Evolutionary conservation across 1,140 invertebrate genomes (phyloP).

Genomic region (Lethrus apterus): DNA sequence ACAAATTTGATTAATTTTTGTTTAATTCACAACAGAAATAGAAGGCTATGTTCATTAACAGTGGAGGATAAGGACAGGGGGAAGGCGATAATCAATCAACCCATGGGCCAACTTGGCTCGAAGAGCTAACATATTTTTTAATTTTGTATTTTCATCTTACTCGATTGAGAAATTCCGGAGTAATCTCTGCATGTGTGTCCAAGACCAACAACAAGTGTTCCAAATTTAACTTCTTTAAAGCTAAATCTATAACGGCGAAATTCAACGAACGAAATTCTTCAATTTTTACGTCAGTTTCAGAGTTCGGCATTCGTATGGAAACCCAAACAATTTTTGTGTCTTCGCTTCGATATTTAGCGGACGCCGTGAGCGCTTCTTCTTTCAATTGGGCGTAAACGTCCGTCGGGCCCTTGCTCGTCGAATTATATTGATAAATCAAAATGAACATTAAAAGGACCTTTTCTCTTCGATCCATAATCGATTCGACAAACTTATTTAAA

Average conservation of each 20-base stretch:
- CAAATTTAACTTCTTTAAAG: constrained; percentile 58
- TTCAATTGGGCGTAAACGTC: constrained; percentile 62
- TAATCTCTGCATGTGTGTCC: constrained; percentile 59
- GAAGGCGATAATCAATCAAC: too few species aligned
- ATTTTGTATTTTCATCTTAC: constrained; percentile 48
- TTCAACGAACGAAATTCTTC: constrained; percentile 46
- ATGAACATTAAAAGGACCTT: constrained; percentile 70
- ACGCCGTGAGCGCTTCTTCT: constrained; percentile 50
- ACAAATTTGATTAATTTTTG: neutral
- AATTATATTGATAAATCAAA: constrained; percentile 40
- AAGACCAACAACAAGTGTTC: constrained; percentile 63
- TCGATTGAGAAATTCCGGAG: constrained; percentile 74
- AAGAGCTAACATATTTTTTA: too few species aligned
- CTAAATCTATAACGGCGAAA: constrained; percentile 64
- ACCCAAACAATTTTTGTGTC: constrained; percentile 64
- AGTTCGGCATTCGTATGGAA: constrained; percentile 54
- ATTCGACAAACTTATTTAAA: constrained; percentile 60
- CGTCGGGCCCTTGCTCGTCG: constrained; percentile 54
- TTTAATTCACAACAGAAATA: neutral
- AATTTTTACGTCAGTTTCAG: constrained; percentile 24
- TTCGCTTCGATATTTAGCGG: constrained; percentile 61
- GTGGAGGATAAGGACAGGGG: too few species aligned
- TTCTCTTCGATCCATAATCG: constrained; percentile 67
- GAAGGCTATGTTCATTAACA: too few species aligned
- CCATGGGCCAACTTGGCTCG: too few species aligned